Evolutionary conservation across 2,888 invertebrate genomes (phyloP).

Genomic region (Sesia bembeciformis): DNA sequence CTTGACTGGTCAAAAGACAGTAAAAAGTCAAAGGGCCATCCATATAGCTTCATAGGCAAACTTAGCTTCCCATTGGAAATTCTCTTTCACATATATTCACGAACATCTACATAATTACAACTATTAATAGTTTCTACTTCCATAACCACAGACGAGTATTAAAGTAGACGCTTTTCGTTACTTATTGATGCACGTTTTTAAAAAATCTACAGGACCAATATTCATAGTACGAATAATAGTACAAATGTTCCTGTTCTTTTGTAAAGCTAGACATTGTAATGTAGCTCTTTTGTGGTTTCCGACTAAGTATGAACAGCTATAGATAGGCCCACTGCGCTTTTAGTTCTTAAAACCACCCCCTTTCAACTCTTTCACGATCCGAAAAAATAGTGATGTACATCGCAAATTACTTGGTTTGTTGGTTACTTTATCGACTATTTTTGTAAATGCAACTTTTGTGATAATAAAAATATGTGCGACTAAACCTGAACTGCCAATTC

Average conservation of each 20-base stretch:
- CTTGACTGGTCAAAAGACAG: too few relatives aligned
- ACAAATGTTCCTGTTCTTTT: constrained; percentile 29
- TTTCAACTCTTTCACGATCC: constrained; percentile 15
- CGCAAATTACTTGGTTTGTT: not conserved
- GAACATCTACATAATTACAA: too few relatives aligned
- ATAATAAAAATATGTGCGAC: too few relatives aligned
- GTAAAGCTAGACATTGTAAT: constrained; percentile 40
- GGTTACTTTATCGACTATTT: not conserved
- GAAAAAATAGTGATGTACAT: constrained; percentile 17
- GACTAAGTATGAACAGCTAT: constrained; percentile 28
- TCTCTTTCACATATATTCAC: too few relatives aligned
- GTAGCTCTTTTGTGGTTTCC: constrained; percentile 54
- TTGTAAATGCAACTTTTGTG: not conserved
- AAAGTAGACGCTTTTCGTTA: too few relatives aligned
- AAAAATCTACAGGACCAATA: not conserved
- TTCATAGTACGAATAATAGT: not conserved
- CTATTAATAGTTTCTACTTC: too few relatives aligned
- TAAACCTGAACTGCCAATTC: too few relatives aligned
- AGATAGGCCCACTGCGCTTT: constrained; percentile 42
- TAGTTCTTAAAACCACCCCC: constrained; percentile 54
- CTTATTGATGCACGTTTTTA: too few relatives aligned
- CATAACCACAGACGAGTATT: too few relatives aligned
- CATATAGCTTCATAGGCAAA: too few relatives aligned
- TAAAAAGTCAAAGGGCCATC: too few relatives aligned
- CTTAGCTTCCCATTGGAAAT: too few relatives aligned